phyloP scores from a whole-genome alignment of 2,888 invertebrate species.

The Buathra laborator region DNA sequence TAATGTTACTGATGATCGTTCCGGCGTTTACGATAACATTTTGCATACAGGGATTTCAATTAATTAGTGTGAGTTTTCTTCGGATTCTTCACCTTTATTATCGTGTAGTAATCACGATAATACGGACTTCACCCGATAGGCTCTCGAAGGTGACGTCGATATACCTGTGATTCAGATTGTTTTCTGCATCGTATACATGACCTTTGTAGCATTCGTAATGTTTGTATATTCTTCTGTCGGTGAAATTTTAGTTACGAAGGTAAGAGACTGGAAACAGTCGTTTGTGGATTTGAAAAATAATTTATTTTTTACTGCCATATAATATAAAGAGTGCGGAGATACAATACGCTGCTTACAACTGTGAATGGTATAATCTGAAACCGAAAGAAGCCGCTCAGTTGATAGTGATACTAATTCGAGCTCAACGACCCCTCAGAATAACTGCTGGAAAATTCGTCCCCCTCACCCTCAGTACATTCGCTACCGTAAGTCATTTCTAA shows the following conservation, averaged over 20 bases:
- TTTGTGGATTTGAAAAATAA: not conserved
- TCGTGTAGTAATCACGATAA: not conserved
- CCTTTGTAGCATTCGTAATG: constrained; percentile 27
- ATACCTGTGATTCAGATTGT: constrained; percentile 2
- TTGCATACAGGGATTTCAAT: constrained; percentile 43
- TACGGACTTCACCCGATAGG: constrained; percentile 10
- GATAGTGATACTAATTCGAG: constrained; percentile 42
- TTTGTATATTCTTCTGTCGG: constrained; percentile 53
- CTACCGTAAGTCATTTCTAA: constrained; percentile 39
- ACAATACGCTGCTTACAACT: constrained; percentile 50
- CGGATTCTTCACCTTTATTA: not conserved
- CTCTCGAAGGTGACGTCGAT: constrained; percentile 31
- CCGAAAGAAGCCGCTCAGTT: constrained; percentile 25
- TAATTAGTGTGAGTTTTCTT: constrained; percentile 44
- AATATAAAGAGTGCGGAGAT: constrained; percentile 32
- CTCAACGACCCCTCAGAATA: constrained; percentile 46
- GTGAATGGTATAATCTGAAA: constrained; percentile 53
- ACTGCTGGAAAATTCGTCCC: constrained; percentile 58
- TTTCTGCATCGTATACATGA: constrained; percentile 33
- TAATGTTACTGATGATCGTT: constrained; percentile 52
- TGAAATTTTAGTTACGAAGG: constrained; percentile 36
- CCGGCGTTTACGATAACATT: constrained; percentile 24
- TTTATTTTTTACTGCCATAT: not conserved
- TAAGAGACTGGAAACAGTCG: not conserved
- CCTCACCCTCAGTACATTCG: constrained; percentile 46